Conservation (phyloP, 2,113 vertebrate genomes). For the Bufo bufo region DNA sequence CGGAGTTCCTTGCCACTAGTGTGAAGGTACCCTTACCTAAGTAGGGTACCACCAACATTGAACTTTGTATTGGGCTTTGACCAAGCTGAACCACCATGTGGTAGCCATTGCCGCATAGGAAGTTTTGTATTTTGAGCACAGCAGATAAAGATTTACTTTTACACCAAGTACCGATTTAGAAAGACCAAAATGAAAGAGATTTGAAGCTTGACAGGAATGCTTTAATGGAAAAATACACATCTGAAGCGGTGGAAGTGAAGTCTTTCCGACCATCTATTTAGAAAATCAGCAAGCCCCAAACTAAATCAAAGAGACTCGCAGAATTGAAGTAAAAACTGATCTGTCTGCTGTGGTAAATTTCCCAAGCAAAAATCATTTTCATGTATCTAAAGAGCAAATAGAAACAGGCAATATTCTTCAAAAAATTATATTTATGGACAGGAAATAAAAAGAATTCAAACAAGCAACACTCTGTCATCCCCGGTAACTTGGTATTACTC, state of each 20-base stretch:
- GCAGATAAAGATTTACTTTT: slow-evolving; percentile 22
- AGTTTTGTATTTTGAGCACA: neutral
- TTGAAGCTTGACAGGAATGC: slow-evolving; percentile 23
- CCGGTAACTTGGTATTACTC: slow-evolving; percentile 23
- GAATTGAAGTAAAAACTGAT: slow-evolving; percentile 24
- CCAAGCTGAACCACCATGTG: neutral
- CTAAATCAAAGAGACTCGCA: slow-evolving; percentile 36
- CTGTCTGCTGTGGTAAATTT: slow-evolving; percentile 41
- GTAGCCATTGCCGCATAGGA: neutral
- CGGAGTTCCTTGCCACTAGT: too few species aligned
- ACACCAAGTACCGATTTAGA: neutral
- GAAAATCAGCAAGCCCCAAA: slow-evolving; percentile 31
- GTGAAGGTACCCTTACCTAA: too few species aligned
- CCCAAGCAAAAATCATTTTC: slow-evolving; percentile 28
- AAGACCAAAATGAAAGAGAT: slow-evolving; percentile 12
- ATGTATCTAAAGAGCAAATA: slow-evolving; percentile 32
- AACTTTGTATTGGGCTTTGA: neutral
- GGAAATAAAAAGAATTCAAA: slow-evolving; percentile 40
- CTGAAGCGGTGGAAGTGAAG: slow-evolving; percentile 12
- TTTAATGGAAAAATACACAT: slow-evolving; percentile 42
- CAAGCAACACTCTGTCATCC: neutral
- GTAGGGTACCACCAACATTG: neutral
- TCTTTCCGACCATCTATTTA: slow-evolving; percentile 37
- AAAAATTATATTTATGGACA: slow-evolving; percentile 37
- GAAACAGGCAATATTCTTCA: slow-evolving; percentile 22